These are phyloP conservation scores for Diadegma fenestrale DNA, from an alignment of 2,888 invertebrate species.

Conservation along the genomic window DNA sequence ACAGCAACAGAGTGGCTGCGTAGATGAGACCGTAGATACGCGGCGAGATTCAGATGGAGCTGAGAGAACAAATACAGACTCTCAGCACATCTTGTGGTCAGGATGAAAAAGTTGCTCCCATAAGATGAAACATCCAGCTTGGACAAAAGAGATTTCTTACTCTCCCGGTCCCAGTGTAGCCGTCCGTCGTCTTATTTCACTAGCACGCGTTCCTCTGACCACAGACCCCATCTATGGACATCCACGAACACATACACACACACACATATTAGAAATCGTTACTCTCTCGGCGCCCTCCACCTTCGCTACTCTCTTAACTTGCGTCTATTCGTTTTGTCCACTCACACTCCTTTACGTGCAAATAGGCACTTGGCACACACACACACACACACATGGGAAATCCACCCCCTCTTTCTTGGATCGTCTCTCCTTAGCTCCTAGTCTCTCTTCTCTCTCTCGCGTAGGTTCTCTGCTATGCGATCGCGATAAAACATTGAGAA, in stretches of 20 bases:
- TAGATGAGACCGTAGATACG: conserved; percentile 22
- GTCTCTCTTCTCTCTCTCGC: conserved; percentile 25
- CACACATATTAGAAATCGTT: conserved; percentile 49
- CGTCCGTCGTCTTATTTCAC: conserved; percentile 56
- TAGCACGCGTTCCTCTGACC: conserved; percentile 59
- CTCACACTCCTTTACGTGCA: conserved; percentile 13
- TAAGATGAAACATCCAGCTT: conserved; percentile 55
- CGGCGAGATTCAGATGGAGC: neutral
- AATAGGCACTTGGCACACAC: neutral
- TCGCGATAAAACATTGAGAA: conserved; percentile 81
- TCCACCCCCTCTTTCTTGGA: conserved; percentile 34
- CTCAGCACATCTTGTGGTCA: conserved; percentile 13
- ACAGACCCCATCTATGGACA: conserved; percentile 31
- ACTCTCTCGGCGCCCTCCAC: conserved; percentile 20
- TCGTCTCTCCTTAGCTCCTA: conserved; percentile 22
- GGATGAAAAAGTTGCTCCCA: conserved; percentile 62
- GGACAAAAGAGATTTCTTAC: conserved; percentile 64
- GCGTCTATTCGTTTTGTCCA: conserved; percentile 58
- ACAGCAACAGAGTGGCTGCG: neutral
- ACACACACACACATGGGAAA: conserved; percentile 1
- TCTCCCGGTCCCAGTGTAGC: conserved; percentile 54
- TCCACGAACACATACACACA: neutral
- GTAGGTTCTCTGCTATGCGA: conserved; percentile 67
- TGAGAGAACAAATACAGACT: neutral
- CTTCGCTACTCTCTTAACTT: conserved; percentile 36